Percentiles rank a stretch among this genome's conserved stretches.
These are phyloP conservation scores for Menidia beryllina DNA, from an alignment of 2,113 vertebrate genomes.

Conservation along the genomic window DNA sequence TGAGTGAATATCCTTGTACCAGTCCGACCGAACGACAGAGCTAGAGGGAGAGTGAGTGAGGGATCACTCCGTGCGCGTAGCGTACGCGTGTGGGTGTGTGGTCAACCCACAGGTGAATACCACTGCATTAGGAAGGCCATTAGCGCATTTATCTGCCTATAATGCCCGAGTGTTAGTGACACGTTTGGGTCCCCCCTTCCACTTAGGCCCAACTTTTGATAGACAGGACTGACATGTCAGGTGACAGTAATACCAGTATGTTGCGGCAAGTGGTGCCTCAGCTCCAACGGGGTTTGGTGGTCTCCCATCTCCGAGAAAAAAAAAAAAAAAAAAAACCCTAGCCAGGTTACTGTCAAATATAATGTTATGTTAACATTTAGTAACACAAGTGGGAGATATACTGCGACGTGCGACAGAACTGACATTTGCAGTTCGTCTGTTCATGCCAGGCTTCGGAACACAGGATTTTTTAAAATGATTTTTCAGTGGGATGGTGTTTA, in stretches of 20 bases:
- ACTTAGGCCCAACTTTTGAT: slow-evolving; percentile 74
- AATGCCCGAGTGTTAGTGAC: slow-evolving; percentile 79
- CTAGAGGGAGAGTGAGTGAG: slow-evolving; percentile 48
- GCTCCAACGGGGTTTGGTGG: slow-evolving; percentile 32
- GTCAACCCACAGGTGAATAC: slow-evolving; percentile 76
- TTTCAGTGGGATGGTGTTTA: neutral
- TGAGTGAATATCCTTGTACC: slow-evolving; percentile 75
- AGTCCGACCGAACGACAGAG: slow-evolving; percentile 63
- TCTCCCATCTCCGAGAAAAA: slow-evolving; percentile 11
- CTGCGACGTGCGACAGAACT: neutral
- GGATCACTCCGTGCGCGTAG: slow-evolving; percentile 47
- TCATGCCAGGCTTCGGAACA: neutral
- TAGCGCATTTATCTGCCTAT: slow-evolving; percentile 79
- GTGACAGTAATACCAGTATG: slow-evolving; percentile 75
- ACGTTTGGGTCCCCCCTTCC: slow-evolving; percentile 72
- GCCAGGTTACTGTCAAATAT: slow-evolving; percentile 6
- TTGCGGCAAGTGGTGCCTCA: slow-evolving; percentile 31
- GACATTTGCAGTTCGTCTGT: slow-evolving; percentile 14
- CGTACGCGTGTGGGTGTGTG: slow-evolving; percentile 47
- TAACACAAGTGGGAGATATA: neutral
- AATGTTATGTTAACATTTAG: slow-evolving; percentile 17
- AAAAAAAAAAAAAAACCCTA: neutral
- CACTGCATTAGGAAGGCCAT: slow-evolving; percentile 81
- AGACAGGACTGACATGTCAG: slow-evolving; percentile 76
- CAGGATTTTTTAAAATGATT: neutral